Base-by-base conservation (phyloP, 2,113 vertebrate genomes). In the Acanthochromis polyacanthus region DNA sequence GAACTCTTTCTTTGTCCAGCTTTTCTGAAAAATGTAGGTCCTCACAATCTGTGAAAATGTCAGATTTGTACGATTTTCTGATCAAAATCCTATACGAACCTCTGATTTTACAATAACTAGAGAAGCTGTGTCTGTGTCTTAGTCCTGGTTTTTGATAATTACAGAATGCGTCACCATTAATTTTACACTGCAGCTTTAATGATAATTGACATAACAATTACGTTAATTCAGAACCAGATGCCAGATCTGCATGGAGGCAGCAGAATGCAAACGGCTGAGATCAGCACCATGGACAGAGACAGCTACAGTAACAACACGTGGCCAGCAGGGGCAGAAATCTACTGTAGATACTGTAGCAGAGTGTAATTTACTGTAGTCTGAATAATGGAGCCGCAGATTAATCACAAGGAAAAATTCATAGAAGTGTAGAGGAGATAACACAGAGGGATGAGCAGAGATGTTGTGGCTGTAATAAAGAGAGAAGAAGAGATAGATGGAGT, bases 201-300 rank as follows among this genome's bases (percentile, higher is more conserved):
- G n/a, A 45, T n/a, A 15, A 50, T 43, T n/a, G 15, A 8, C 52
- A 16, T 1, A 14, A 3, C 28, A 40, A 36, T 55, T 30, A 28
- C 20, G 40, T 36, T 10, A 46, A 58, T 57, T 25, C 19, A 40
- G 36, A 71, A 46, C 32, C 17, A 0, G 40, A 19, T 19, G 12
- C 10, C 22, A 64, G 36, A 61, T 32, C 46, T 62, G 38, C 3
- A 25, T 46, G 28, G 4, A 38, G 12, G 14, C 56, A 45, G 59
- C 51, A n/a, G 52, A 7, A 36, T 17, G 9, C 20, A 53, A 43
- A 30, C 16, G 36, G 66, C 69, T 78, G 69, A 72, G n/a, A 67
- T 89, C 84, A 92, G 89, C 80, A 91, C 86, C 89, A 85, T 5
- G 80, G 89, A 92, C 81, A 90, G 89, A 65, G 85, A 15, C 52